A percentile compares a stretch with the other conserved stretches of the same genome.
Evolutionary conservation across 1,140 invertebrate genomes (phyloP).

Genomic region (Phocides pigmalion): DNA sequence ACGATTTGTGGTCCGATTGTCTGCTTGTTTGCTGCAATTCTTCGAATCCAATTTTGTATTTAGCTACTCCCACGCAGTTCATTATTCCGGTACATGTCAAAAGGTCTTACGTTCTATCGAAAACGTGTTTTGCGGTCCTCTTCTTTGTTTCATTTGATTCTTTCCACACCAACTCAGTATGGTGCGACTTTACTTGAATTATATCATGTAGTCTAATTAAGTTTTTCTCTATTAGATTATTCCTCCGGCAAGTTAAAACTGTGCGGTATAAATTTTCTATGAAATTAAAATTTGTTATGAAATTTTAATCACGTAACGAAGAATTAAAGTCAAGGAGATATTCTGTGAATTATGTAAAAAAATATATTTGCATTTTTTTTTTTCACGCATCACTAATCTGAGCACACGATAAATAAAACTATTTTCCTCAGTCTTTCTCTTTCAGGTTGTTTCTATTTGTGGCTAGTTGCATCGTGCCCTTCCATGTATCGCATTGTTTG

Average conservation of each 20-base stretch:
- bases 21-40: slow-evolving; percentile 58
- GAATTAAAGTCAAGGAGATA: not conserved
- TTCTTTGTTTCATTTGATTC: slow-evolving; percentile 7
- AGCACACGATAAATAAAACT: not conserved
- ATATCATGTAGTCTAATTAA: not conserved
- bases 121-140: slow-evolving; percentile 26
- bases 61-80: slow-evolving; percentile 64
- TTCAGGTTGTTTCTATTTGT: slow-evolving; percentile 39
- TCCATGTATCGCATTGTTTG: slow-evolving; percentile 8
- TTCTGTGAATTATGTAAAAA: not conserved
- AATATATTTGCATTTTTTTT: not conserved
- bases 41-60: slow-evolving; percentile 71
- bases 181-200: not conserved
- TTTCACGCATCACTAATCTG: slow-evolving; percentile 2
- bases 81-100: slow-evolving; percentile 36
- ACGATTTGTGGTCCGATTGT: slow-evolving; percentile 53
- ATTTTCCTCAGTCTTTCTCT: slow-evolving; percentile 55
- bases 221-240: not conserved
- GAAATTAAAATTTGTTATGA: no score
- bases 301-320: not conserved
- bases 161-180: not conserved
- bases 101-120: slow-evolving; percentile 47
- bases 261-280: not conserved
- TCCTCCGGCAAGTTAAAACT: not conserved
- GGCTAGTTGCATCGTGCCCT: slow-evolving; percentile 14